These are phyloP conservation scores for Eremophila alpestris DNA, from an alignment of 2,797 vertebrate genomes.

Conservation along the genomic window DNA sequence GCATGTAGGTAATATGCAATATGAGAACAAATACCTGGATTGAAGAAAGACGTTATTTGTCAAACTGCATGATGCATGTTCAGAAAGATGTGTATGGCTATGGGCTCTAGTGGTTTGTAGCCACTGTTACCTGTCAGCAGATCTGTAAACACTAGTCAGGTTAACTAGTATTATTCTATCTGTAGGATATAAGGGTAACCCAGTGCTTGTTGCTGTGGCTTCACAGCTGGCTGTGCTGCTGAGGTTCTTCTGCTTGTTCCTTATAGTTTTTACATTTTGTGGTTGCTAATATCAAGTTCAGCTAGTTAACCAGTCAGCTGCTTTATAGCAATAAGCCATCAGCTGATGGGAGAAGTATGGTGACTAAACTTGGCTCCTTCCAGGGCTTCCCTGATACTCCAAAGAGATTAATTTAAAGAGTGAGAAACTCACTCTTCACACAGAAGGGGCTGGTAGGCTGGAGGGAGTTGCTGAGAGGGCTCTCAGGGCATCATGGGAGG, in stretches of 20 bases:
- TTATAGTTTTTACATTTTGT: background rate
- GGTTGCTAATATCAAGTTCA: background rate
- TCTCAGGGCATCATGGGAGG: background rate
- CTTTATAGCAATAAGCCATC: background rate
- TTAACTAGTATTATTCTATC: background rate
- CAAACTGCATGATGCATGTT: accelerated
- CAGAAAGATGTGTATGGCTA: background rate
- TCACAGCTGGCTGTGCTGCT: background rate
- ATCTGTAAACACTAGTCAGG: background rate
- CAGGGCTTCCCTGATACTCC: background rate
- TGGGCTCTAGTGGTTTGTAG: background rate
- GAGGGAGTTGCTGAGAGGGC: background rate
- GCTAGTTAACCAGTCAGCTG: background rate
- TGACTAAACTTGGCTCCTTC: background rate
- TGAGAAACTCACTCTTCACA: background rate
- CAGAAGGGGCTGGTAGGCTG: background rate
- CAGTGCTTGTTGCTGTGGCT: background rate
- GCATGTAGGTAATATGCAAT: background rate
- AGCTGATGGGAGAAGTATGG: background rate
- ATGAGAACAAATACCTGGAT: background rate
- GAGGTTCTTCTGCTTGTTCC: background rate
- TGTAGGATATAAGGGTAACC: background rate
- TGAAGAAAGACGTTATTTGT: background rate
- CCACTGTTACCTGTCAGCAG: background rate
- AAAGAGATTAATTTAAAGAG: background rate